A percentile compares a stretch with the other conserved stretches of the same genome.
Evolutionary conservation across 1,140 invertebrate species (phyloP).

Genomic region (Macrosteles quadrilineatus): DNA sequence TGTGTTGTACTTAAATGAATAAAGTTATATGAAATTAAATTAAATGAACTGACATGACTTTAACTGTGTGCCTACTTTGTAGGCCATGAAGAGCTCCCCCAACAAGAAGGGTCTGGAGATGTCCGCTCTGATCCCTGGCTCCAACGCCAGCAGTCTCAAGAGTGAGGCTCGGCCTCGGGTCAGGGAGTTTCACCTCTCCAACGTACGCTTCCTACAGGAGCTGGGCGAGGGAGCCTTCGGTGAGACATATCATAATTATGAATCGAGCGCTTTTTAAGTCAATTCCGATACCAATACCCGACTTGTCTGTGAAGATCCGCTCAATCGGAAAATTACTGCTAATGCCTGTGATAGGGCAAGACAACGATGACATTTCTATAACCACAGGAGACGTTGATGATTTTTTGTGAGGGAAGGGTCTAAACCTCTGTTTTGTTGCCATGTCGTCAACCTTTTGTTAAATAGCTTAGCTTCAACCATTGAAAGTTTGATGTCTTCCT

Average conservation of each 20-base stretch:
- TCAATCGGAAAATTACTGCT: background rate
- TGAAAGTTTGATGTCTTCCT: too few relatives aligned
- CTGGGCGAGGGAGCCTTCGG: slow-evolving; percentile 96
- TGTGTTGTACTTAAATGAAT: too few relatives aligned
- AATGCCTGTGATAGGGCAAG: too few relatives aligned
- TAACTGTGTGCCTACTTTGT: too few relatives aligned
- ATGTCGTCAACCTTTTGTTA: too few relatives aligned
- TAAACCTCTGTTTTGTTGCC: too few relatives aligned
- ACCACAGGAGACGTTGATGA: too few relatives aligned
- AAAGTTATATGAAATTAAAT: too few relatives aligned
- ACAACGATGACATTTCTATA: too few relatives aligned
- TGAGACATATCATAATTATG: slow-evolving; percentile 51
- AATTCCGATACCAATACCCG: background rate
- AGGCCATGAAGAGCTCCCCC: slow-evolving; percentile 39
- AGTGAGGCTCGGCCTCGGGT: slow-evolving; percentile 46
- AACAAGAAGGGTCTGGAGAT: slow-evolving; percentile 53
- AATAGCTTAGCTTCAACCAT: too few relatives aligned
- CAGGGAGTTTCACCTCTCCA: slow-evolving; percentile 65
- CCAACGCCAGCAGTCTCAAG: slow-evolving; percentile 44
- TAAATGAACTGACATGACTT: too few relatives aligned
- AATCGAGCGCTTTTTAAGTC: background rate
- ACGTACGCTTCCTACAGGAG: slow-evolving; percentile 88
- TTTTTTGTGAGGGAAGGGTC: too few relatives aligned
- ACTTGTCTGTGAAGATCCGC: background rate
- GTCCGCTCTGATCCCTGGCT: slow-evolving; percentile 45